Percentiles rank a stretch among this genome's conserved stretches.
Evolutionary conservation across 1,140 invertebrate species (phyloP).

Genomic region (Ganaspis sp.): DNA sequence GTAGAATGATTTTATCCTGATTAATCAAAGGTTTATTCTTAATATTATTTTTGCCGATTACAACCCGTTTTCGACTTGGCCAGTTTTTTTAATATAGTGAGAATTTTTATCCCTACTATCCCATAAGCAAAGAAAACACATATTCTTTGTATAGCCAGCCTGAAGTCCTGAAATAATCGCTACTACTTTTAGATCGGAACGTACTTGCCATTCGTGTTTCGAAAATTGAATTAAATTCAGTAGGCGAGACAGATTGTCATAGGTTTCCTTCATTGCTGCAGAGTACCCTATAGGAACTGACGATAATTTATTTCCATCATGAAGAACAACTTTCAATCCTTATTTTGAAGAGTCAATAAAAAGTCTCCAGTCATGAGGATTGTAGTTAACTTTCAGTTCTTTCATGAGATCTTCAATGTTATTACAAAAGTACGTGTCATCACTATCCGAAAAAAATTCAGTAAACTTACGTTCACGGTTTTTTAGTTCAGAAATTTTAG

Average conservation of each 20-base stretch:
- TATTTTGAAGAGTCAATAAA: slow-evolving; percentile 52
- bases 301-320: slow-evolving; percentile 52
- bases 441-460: background rate
- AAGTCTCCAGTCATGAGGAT: slow-evolving; percentile 49
- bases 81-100: background rate
- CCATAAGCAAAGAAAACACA: background rate
- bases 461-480: background rate
- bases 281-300: slow-evolving; percentile 41
- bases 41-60: background rate
- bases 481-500: background rate
- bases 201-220: background rate
- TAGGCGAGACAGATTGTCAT: too few relatives aligned
- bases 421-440: slow-evolving; percentile 35
- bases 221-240: background rate
- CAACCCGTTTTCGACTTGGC: background rate
- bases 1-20: background rate
- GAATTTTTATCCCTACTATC: background rate
- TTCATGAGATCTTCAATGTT: slow-evolving; percentile 38
- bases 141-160: background rate
- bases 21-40: background rate
- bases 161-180: background rate
- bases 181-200: background rate
- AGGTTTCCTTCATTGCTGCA: too few relatives aligned
- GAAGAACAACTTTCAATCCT: slow-evolving; percentile 53
- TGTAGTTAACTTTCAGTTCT: slow-evolving; percentile 25